Percentiles rank a stretch among this genome's conserved stretches.
Evolutionary conservation across 2,113 vertebrate genomes (phyloP).

Genomic region (Rhegmatorhina hoffmannsi): DNA sequence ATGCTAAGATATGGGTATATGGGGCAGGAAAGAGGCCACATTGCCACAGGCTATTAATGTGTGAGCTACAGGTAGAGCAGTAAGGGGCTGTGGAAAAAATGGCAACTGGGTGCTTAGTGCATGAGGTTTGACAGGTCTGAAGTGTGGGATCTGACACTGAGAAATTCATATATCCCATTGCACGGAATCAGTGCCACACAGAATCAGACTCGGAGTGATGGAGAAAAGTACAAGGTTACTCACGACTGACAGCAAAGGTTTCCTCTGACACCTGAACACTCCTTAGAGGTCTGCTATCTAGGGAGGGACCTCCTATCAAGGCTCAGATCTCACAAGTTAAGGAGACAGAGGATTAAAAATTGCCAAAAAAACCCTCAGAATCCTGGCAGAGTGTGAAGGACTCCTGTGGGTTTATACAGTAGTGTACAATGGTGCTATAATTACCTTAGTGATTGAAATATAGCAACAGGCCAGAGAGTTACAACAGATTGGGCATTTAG

Average conservation of each 20-base stretch:
- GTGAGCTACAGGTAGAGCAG: background rate
- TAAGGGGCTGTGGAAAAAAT: background rate
- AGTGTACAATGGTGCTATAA: background rate
- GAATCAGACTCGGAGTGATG: background rate
- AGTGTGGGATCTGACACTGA: background rate
- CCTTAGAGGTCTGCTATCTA: background rate
- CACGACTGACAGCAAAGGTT: background rate
- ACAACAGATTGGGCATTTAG: background rate
- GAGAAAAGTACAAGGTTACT: background rate
- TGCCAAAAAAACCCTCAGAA: background rate
- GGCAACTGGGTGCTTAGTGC: background rate
- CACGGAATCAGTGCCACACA: background rate
- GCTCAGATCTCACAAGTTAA: background rate
- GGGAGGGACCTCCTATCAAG: background rate
- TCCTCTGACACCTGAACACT: background rate
- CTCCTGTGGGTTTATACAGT: background rate
- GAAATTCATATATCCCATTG: background rate
- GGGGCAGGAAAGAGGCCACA: background rate
- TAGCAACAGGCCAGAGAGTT: background rate
- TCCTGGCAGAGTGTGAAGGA: background rate
- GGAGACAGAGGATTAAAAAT: background rate
- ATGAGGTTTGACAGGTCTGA: background rate
- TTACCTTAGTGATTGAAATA: background rate
- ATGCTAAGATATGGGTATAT: background rate
- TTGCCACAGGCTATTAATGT: background rate